Evolutionary conservation across 2,888 invertebrate species (phyloP).

Genomic region (Lymantria monacha): DNA sequence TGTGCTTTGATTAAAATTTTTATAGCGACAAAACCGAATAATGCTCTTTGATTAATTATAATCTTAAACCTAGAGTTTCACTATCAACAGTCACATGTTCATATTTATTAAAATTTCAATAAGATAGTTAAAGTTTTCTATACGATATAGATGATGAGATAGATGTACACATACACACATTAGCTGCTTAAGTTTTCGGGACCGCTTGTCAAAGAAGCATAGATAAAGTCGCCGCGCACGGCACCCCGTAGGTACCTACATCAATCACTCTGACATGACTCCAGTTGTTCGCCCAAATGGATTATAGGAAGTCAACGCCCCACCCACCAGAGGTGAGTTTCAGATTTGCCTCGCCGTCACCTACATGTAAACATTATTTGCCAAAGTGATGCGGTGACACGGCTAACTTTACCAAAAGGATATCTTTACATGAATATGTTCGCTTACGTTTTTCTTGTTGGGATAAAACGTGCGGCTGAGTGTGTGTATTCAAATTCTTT

Average conservation of each 20-base stretch:
- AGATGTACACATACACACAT: slow-evolving; percentile 25
- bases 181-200: slow-evolving; percentile 54
- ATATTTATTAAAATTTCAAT: no score
- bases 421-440: slow-evolving; percentile 51
- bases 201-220: slow-evolving; percentile 56
- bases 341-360: slow-evolving; percentile 70
- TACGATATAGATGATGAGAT: neutral
- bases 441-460: slow-evolving; percentile 18
- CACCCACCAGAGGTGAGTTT: slow-evolving; percentile 59
- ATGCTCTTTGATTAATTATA: no score
- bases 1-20: no score
- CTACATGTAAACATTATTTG: slow-evolving; percentile 73
- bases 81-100: no score
- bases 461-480: slow-evolving; percentile 17
- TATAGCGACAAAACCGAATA: no score
- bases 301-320: slow-evolving; percentile 74
- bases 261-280: slow-evolving; percentile 79
- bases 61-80: no score
- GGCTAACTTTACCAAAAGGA: slow-evolving; percentile 54
- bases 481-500: slow-evolving; percentile 18
- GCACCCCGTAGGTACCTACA: slow-evolving; percentile 63
- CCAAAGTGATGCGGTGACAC: slow-evolving; percentile 69
- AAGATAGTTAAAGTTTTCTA: no score
- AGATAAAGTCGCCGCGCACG: slow-evolving; percentile 69
- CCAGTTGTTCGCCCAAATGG: slow-evolving; percentile 78